A percentile compares a stretch with the other conserved stretches of the same genome.
These are phyloP conservation scores for Platyrinchus mystaceus DNA, from an alignment of 2,797 vertebrate genomes.

Conservation along the genomic window DNA sequence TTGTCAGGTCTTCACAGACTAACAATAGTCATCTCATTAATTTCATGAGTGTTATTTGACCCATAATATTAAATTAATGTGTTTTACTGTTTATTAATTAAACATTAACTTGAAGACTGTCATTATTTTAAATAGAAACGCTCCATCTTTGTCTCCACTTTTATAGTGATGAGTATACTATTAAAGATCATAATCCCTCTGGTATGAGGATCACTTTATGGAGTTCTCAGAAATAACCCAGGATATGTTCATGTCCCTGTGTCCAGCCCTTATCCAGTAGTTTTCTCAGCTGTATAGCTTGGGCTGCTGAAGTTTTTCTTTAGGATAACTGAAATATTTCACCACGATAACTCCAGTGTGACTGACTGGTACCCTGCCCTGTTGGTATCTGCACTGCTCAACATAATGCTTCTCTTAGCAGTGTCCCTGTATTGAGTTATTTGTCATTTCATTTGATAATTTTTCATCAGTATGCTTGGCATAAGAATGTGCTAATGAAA, in stretches of 20 bases:
- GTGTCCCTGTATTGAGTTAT: not conserved
- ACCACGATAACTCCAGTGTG: not conserved
- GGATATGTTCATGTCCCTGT: accelerated
- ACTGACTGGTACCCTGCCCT: not conserved
- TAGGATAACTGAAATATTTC: not conserved
- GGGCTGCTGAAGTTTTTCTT: not conserved
- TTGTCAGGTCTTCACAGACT: not conserved
- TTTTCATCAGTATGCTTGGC: not conserved
- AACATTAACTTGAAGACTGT: not conserved
- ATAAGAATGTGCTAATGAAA: not conserved
- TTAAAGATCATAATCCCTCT: not conserved
- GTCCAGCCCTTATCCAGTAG: not conserved
- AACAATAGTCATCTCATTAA: not conserved
- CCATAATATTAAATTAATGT: not conserved
- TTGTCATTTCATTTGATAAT: not conserved
- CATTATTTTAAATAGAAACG: not conserved
- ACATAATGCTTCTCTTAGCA: not conserved
- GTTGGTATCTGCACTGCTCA: not conserved
- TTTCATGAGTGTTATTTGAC: not conserved
- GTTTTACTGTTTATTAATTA: slow-evolving; percentile 31
- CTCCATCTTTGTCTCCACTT: not conserved
- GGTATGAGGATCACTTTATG: not conserved
- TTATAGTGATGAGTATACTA: not conserved
- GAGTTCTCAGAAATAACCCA: not conserved
- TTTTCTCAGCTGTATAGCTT: not conserved